Percentiles rank a stretch among this genome's conserved stretches.
These are phyloP conservation scores for Hipposideros armiger DNA, from an alignment of 2,113 vertebrate genomes.

Conservation along the genomic window DNA sequence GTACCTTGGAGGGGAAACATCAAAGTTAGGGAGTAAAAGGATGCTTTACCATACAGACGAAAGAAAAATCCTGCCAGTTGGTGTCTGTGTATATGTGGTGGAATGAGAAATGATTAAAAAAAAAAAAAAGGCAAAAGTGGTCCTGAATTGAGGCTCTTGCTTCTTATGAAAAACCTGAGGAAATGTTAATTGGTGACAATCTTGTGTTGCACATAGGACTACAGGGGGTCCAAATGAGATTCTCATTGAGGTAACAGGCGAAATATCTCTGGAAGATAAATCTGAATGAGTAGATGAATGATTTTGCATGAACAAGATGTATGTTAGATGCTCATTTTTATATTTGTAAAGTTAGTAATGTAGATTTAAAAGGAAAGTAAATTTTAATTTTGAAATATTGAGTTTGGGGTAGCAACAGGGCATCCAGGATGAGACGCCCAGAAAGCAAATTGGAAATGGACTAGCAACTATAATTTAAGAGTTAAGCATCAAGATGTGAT, in stretches of 20 bases:
- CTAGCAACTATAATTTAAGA: background rate
- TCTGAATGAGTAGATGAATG: background rate
- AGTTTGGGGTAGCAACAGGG: background rate
- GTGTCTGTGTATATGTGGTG: background rate
- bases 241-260: background rate
- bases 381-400: conserved; percentile 7
- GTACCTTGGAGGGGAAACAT: background rate
- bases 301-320: background rate
- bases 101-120: background rate
- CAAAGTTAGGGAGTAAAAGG: background rate
- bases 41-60: background rate
- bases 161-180: background rate
- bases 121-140: background rate
- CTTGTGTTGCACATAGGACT: background rate
- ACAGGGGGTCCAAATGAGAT: background rate
- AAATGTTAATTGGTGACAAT: no score
- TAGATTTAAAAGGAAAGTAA: background rate
- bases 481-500: background rate
- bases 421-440: background rate
- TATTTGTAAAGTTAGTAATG: background rate
- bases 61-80: background rate
- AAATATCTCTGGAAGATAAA: background rate
- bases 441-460: background rate
- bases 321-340: background rate
- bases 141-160: background rate